Base-by-base conservation (phyloP, 2,113 vertebrate species). In the Triplophysa tibetana region DNA sequence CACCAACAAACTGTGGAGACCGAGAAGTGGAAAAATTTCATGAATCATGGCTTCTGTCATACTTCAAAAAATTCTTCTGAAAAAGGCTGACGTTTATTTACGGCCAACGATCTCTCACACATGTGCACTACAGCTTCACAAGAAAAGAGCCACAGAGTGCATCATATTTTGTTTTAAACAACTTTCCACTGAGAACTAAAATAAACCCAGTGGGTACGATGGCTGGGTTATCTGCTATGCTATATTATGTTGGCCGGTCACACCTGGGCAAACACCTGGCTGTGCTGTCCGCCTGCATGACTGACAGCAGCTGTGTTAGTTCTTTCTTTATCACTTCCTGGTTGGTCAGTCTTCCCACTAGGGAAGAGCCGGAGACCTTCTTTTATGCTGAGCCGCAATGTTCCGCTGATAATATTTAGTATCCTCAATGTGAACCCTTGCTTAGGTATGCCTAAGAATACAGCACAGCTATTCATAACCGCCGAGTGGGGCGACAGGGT, bases 321-420 rank as follows among this genome's bases (percentile, higher is more conserved):
- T 62, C 74, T 43, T 84, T 76, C 86, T 90, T 89, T 86, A 91
- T 85, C 79, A 87, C 86, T 87, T 90, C 86, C 89, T 85, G 81
- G 82, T 81, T 84, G 84, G 72, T 88, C 85, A 88, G 68, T 89
- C 85, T 85, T 78, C 74, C 82, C 80, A 43, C 80, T 64, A 16
- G 29, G 64, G 81, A 82, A 73, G 70, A 85, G 68, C 63, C 26
- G 4, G 4, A 66, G 24, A 76, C 69, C 79, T 84, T 82, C 1
- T 17, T 65, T 70, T 70, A 79, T 56, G 68, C 70, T 61, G 69
- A 81, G 41, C 23, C 16, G 29, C 56, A 58, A 56, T 26, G 38
- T 70, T 23, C 67, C 41, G 63, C 64, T 9, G 21, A 45, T 38
- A 62, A 52, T 54, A 61, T 61, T 33, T 70, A 48, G 41, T n/a